These are phyloP conservation scores for Mesembrinibis cayennensis DNA, from an alignment of 2,113 vertebrate species.

Conservation along the genomic window DNA sequence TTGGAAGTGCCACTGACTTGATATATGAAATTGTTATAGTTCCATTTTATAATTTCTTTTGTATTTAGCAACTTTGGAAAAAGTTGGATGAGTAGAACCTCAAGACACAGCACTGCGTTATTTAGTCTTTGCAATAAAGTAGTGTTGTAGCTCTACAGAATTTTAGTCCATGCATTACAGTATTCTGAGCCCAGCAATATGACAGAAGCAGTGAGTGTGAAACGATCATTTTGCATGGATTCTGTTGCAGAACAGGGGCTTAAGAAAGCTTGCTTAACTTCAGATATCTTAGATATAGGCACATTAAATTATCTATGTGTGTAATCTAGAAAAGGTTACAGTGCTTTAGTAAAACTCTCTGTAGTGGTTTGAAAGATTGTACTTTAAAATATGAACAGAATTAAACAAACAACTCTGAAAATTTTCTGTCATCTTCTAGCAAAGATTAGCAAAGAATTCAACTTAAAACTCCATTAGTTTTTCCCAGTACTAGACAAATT, in stretches of 20 bases:
- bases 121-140: not conserved
- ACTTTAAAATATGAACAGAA: not conserved
- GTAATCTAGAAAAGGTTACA: not conserved
- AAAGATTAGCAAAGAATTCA: not conserved
- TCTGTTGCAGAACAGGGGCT: not conserved
- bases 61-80: not conserved
- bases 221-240: not conserved
- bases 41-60: not conserved
- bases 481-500: not conserved
- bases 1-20: not conserved
- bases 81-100: not conserved
- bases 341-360: not conserved
- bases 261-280: not conserved
- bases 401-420: not conserved
- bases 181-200: not conserved
- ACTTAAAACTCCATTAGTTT: not conserved
- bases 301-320: not conserved
- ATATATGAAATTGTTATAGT: accelerated
- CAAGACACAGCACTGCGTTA: not conserved
- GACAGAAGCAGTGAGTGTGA: not conserved
- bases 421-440: not conserved
- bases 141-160: not conserved
- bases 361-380: not conserved
- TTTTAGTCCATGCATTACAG: not conserved
- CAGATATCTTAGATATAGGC: not conserved